These are phyloP conservation scores for Rhyacophila evoluta DNA, from an alignment of 2,888 invertebrate species.

Conservation along the genomic window DNA sequence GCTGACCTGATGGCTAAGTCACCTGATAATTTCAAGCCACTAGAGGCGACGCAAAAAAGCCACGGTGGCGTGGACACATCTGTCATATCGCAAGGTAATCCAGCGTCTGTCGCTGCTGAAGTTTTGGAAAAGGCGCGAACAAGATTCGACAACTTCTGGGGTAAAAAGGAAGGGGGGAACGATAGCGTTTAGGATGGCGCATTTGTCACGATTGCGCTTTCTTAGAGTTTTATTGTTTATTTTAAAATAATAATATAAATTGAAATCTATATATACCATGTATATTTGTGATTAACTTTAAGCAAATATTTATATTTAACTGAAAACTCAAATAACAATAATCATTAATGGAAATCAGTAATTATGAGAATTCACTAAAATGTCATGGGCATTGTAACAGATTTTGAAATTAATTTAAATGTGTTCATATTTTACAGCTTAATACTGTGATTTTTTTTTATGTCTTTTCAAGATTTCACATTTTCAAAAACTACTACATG, in stretches of 20 bases:
- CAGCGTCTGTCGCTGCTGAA: slow-evolving; percentile 76
- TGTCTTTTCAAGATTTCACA: too few relatives aligned
- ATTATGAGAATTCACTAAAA: too few relatives aligned
- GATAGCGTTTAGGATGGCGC: slow-evolving; percentile 56
- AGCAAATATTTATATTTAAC: neutral
- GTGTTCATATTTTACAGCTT: too few relatives aligned
- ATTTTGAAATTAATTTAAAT: too few relatives aligned
- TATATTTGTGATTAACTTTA: neutral
- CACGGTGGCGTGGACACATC: slow-evolving; percentile 72
- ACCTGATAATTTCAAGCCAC: slow-evolving; percentile 64
- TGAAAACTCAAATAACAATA: too few relatives aligned
- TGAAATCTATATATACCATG: slow-evolving; percentile 19
- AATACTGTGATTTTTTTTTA: too few relatives aligned
- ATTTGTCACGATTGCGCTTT: neutral
- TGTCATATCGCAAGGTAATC: slow-evolving; percentile 64
- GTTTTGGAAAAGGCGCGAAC: slow-evolving; percentile 85
- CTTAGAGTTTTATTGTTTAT: slow-evolving; percentile 25
- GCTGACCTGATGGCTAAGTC: slow-evolving; percentile 59
- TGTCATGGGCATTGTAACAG: too few relatives aligned
- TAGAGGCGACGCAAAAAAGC: slow-evolving; percentile 67
- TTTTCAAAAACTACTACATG: too few relatives aligned
- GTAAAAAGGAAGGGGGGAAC: slow-evolving; percentile 75
- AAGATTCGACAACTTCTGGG: slow-evolving; percentile 89
- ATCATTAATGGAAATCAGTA: too few relatives aligned
- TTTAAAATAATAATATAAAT: slow-evolving; percentile 25